Conservation (phyloP, 2,113 vertebrate species). For the Halichoeres trimaculatus region DNA sequence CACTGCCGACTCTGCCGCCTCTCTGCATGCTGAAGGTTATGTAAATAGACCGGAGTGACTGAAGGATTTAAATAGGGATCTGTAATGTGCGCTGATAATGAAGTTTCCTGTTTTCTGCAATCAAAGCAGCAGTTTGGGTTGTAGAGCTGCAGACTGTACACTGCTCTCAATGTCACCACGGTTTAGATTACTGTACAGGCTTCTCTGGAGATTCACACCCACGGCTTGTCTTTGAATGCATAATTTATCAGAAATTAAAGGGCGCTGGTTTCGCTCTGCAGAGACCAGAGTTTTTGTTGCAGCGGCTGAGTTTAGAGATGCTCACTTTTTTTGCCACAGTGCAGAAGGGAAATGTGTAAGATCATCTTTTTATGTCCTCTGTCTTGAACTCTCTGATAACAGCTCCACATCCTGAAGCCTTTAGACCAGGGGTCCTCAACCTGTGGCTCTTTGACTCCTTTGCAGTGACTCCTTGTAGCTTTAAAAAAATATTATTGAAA, state of each 20-base stretch:
- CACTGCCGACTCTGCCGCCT: conserved; percentile 37
- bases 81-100: conserved; percentile 42
- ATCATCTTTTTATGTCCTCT: no score
- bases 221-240: background rate
- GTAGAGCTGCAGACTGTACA: background rate
- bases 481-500: no score
- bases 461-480: no score
- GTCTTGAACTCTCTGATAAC: no score
- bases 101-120: conserved; percentile 25
- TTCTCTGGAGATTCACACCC: background rate
- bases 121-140: conserved; percentile 22
- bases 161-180: background rate
- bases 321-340: no score
- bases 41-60: conserved; percentile 45
- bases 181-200: background rate
- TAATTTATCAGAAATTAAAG: no score
- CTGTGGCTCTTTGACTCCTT: no score
- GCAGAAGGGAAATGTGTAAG: no score
- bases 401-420: background rate
- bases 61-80: conserved; percentile 32
- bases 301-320: no score
- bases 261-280: no score
- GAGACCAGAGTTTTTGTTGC: no score
- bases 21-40: conserved; percentile 43
- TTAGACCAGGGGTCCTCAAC: no score